These are phyloP conservation scores for Anaspis maculata DNA, from an alignment of 2,888 invertebrate genomes.

Conservation along the genomic window DNA sequence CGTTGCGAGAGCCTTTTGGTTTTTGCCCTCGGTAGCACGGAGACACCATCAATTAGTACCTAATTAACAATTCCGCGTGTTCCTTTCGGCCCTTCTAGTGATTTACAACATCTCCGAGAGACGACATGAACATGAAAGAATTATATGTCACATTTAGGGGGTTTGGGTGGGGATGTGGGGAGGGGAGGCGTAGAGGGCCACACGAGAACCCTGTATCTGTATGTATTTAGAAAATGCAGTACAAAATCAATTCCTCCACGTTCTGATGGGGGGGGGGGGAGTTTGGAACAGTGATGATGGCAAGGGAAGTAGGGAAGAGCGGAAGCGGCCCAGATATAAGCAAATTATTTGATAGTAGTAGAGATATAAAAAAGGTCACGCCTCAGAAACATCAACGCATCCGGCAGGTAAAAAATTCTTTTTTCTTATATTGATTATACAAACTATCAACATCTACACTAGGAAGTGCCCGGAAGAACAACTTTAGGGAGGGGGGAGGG, in stretches of 20 bases:
- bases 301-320: too few relatives aligned
- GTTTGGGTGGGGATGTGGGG: conserved; percentile 19
- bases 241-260: conserved; percentile 30
- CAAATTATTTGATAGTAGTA: too few relatives aligned
- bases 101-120: conserved; percentile 18
- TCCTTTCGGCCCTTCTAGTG: conserved; percentile 13
- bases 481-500: too few relatives aligned
- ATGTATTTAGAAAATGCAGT: conserved; percentile 11
- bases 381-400: conserved; percentile 28
- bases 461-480: conserved; percentile 24
- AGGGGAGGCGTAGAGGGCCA: too few relatives aligned
- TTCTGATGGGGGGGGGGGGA: too few relatives aligned
- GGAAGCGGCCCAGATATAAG: too few relatives aligned
- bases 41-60: conserved; percentile 11
- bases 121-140: conserved; percentile 33
- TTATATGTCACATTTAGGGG: conserved; percentile 35
- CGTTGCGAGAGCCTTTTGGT: too few relatives aligned
- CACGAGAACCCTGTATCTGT: too few relatives aligned
- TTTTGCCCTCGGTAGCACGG: too few relatives aligned
- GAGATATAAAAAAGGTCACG: too few relatives aligned
- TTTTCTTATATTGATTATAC: conserved; percentile 35
- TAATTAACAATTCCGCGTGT: conserved; percentile 11
- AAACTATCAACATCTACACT: conserved; percentile 33
- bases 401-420: conserved; percentile 34
- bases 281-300: too few relatives aligned